These are phyloP conservation scores for Mormyrops attenuatus DNA, from an alignment of 2,797 vertebrate genomes.

Conservation along the genomic window DNA sequence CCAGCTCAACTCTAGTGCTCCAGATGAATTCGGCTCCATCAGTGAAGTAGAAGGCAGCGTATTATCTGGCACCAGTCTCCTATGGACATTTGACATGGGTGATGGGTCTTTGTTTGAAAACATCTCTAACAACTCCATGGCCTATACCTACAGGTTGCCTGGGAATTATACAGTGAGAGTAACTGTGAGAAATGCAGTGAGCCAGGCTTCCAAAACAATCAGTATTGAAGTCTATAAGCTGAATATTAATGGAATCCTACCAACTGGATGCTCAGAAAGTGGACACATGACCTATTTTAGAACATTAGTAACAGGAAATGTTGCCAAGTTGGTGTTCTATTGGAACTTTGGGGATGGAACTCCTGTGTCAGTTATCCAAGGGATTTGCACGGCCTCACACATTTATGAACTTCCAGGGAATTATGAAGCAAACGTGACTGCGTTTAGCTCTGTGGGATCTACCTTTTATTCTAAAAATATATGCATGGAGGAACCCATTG, in stretches of 20 bases:
- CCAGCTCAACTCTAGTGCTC: constrained; percentile 42
- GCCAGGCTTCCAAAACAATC: constrained; percentile 40
- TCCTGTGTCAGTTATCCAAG: constrained; percentile 37
- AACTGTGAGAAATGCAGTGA: constrained; percentile 54
- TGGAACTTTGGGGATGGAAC: constrained; percentile 65
- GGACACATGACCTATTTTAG: constrained; percentile 39
- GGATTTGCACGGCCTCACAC: constrained; percentile 46
- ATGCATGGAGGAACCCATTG: constrained; percentile 55
- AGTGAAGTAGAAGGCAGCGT: constrained; percentile 51
- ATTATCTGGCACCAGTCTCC: constrained; percentile 47
- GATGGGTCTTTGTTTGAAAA: constrained; percentile 52
- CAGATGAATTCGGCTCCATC: constrained; percentile 47
- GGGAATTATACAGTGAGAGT: constrained; percentile 57
- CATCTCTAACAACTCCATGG: constrained; percentile 38
- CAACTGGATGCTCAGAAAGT: constrained; percentile 47
- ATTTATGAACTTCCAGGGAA: constrained; percentile 49
- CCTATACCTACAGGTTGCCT: constrained; percentile 52
- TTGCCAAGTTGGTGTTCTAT: constrained; percentile 47
- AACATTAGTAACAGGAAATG: constrained; percentile 51
- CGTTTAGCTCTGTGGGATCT: constrained; percentile 42
- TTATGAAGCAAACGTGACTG: constrained; percentile 50
- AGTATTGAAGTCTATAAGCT: constrained; percentile 52
- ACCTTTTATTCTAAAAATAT: constrained; percentile 41
- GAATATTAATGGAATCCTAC: constrained; percentile 47
- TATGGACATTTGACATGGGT: constrained; percentile 67